Conservation (phyloP, 2,113 vertebrate species). For the Maccullochella peelii region DNA sequence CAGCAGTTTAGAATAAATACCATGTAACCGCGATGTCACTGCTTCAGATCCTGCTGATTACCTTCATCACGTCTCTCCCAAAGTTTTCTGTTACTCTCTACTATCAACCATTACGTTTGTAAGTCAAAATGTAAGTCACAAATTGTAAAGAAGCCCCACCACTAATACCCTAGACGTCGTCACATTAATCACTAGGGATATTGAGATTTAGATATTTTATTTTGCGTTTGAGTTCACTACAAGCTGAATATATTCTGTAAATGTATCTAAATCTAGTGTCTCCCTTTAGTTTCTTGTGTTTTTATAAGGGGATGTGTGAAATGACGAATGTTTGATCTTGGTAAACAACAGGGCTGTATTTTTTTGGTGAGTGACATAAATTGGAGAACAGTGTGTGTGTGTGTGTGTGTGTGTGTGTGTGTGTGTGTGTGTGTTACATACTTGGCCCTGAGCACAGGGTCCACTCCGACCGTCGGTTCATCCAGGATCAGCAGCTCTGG, state of each 20-base stretch:
- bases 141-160: too few species aligned
- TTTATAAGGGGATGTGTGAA: not conserved
- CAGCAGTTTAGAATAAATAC: not conserved
- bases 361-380: not conserved
- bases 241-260: not conserved
- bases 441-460: slow-evolving; percentile 85
- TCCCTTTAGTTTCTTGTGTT: not conserved
- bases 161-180: not conserved
- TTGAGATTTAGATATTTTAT: not conserved
- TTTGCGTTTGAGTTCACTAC: not conserved
- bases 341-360: too few species aligned
- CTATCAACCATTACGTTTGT: too few species aligned
- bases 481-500: slow-evolving; percentile 86
- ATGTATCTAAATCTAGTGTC: not conserved
- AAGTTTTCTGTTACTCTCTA: not conserved
- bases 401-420: not conserved
- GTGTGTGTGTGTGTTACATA: slow-evolving; percentile 45
- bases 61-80: not conserved
- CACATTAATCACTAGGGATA: not conserved
- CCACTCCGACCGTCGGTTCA: slow-evolving; percentile 87
- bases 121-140: too few species aligned
- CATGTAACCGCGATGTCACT: not conserved
- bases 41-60: not conserved
- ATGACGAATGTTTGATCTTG: not conserved
- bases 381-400: not conserved